Evolutionary conservation across 2,888 invertebrate genomes (phyloP), one percentile per base, ranked within the genome.

Genomic region (Beris chalybata): DNA sequence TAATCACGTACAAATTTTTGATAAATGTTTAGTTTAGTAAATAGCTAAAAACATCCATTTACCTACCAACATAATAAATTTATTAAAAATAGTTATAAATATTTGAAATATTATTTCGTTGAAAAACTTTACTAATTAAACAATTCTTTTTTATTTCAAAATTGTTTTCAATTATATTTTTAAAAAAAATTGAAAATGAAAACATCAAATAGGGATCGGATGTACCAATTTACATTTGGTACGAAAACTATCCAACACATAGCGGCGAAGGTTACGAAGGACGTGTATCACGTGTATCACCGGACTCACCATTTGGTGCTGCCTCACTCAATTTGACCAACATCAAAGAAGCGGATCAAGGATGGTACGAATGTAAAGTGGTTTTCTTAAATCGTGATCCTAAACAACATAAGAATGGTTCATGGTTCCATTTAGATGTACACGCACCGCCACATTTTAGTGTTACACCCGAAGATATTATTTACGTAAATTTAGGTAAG

Each of bases 351-450:
- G 87, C 90, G 77, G 97, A 97, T 84, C 92, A 93, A 81, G 97
- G 97, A 80, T 97, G 97, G 97, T 97, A 94, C 86, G 92, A 94
- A 85, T 95, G 93, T 84, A 89, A 88, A 83, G 94, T 97, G 83
- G 93, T 93, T 82, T 96, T 95, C 85, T 90, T 96, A 83, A 95
- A 95, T 83, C 91, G 95, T 76, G 91, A 92, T 76, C 93, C 94
- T 74, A 93, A 93, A 82, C 90, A 90, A 81, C 89, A 91, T 85
- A 93, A 93, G 83, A 94, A 93, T 84, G 96, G 97, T 79, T 95
- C 96, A 77, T 97, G 96, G 96, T 95, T 97, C 85, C 95, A 97
- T 83, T 87, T 97, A 82, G 95, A 95, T 84, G 96, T 97, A 80
- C 95, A 96, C 85, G 95, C 95, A 81, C 94, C 95, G 79, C 96